Evolutionary conservation across 2,888 invertebrate genomes (phyloP).

Genomic region (Nephrocerus scutellatus): DNA sequence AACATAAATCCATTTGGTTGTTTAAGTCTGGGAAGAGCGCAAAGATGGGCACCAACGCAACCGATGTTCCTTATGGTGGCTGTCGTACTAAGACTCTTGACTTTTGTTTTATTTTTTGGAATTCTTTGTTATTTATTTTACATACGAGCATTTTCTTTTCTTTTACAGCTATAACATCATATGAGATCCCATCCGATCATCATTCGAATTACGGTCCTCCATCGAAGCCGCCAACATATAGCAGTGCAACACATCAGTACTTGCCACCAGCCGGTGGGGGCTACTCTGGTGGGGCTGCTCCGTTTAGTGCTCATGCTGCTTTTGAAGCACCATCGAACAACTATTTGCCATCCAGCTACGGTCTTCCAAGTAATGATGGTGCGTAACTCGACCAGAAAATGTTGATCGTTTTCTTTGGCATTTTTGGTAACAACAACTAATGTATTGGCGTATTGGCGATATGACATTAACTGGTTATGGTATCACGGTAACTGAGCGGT

Average conservation of each 20-base stretch:
- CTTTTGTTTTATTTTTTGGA: no score
- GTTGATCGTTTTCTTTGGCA: neutral
- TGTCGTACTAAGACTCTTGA: conserved; percentile 4
- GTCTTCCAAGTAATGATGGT: conserved; percentile 39
- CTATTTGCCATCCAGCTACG: conserved; percentile 40
- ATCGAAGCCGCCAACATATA: conserved; percentile 41
- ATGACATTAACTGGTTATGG: no score
- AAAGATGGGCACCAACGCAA: neutral
- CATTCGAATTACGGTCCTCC: conserved; percentile 45
- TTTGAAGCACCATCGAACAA: conserved; percentile 43
- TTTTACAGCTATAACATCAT: conserved; percentile 40
- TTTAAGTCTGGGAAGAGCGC: conserved; percentile 6
- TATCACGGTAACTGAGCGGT: no score
- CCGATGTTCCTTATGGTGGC: no score
- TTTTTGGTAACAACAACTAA: conserved; percentile 1
- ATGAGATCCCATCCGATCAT: conserved; percentile 40
- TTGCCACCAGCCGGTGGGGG: conserved; percentile 36
- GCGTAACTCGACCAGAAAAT: conserved; percentile 31
- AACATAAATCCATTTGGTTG: conserved; percentile 14
- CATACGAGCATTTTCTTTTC: no score
- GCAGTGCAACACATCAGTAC: conserved; percentile 42
- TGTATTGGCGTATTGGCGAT: conserved; percentile 2
- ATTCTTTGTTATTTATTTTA: no score
- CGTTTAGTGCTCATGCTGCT: conserved; percentile 41
- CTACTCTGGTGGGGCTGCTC: conserved; percentile 34